A percentile compares a stretch with the other conserved stretches of the same genome.
These are phyloP conservation scores for Tympanuchus pallidicinctus DNA, from an alignment of 2,113 vertebrate genomes.

Conservation along the genomic window DNA sequence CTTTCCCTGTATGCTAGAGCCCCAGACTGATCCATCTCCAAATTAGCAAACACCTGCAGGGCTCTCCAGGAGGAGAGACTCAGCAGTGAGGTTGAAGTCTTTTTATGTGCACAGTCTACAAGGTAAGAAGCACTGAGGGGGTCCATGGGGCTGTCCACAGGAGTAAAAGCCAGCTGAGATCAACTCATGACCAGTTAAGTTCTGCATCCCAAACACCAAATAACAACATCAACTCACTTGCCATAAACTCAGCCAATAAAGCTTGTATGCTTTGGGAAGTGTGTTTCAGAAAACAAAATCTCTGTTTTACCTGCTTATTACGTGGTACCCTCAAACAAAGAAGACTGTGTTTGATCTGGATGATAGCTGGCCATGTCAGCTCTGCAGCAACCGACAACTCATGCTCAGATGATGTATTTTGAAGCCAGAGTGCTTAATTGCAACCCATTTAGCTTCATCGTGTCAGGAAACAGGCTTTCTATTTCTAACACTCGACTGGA, in stretches of 20 bases:
- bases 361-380: neutral
- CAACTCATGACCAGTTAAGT: neutral
- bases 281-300: neutral
- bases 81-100: neutral
- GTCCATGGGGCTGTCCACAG: neutral
- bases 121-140: neutral
- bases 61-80: neutral
- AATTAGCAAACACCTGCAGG: neutral
- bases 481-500: neutral
- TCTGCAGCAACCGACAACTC: neutral
- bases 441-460: neutral
- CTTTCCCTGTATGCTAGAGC: neutral
- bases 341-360: neutral
- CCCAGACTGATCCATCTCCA: rapidly evolving
- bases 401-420: neutral
- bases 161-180: neutral
- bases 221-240: neutral
- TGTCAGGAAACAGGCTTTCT: neutral
- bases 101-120: neutral
- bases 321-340: neutral
- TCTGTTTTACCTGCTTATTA: neutral
- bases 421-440: neutral
- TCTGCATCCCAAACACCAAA: neutral
- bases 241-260: rapidly evolving
- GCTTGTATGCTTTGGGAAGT: neutral